Base-by-base conservation (phyloP, 2,113 vertebrate species). In the Rana temporaria region DNA sequence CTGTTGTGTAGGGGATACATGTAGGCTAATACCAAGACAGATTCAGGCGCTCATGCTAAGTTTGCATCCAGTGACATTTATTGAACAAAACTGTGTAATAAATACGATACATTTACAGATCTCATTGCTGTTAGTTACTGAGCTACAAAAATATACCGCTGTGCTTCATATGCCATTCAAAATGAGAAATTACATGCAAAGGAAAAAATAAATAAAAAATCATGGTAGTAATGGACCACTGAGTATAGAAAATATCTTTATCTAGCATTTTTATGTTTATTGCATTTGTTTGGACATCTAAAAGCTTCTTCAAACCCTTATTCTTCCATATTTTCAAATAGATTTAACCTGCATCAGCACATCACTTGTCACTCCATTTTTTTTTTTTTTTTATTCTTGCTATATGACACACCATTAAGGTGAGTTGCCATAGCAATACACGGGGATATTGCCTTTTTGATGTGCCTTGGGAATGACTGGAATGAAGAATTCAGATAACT, bases 281-380 rank as follows among this genome's bases (percentile, higher is more conserved):
- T 55, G 59, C 59, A 20, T 62, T 62, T 12, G 48, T 20, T 34
- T 34, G 17, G 6, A 42, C 5, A 42, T 73, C 53, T 73, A 59
- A 73, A 19, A 59, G 53, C 53, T 22, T 34, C 70, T 59, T 18
- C 18, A 7, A 5, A 12, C 14, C 71, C 19, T 73, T 20, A 32
- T 32, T 53, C 11, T 24, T 19, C 8, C 4, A 14, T 73, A 9
- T 60, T 57, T 72, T 74, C 32, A 72, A 32, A 72, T 12, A 72
- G 24, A 30, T 56, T 38, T 38, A 74, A 15, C 56, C 56, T 17
- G 19, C 56, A 62, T 75, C 30, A 62, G 14, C 57, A 30, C 56
- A 75, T 62, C 72, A 59, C 72, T 59, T 62, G 72, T 75, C 72
- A 75, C 56, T 75, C 7, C 32, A 75, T 75, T 75, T 42, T 42